A percentile compares a stretch with the other conserved stretches of the same genome.
These are phyloP conservation scores for Rhingia campestris DNA, from an alignment of 2,888 invertebrate species.

Conservation along the genomic window DNA sequence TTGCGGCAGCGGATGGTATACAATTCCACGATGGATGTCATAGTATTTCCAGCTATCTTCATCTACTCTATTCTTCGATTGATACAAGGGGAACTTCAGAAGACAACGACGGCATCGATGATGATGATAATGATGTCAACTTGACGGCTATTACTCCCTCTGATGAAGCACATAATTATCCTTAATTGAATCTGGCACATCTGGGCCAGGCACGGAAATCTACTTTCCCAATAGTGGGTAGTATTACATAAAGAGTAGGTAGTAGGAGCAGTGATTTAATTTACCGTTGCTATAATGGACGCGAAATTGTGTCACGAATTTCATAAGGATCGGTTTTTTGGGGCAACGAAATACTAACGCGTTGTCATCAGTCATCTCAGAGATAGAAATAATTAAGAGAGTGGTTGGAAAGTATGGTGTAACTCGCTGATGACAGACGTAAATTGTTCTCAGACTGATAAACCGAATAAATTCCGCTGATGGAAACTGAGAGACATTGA, in stretches of 20 bases:
- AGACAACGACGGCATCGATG: conserved; percentile 57
- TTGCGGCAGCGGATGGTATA: conserved; percentile 12
- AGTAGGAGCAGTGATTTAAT: conserved; percentile 44
- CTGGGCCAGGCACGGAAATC: conserved; percentile 59
- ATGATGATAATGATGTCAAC: conserved; percentile 66
- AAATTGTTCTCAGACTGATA: not conserved
- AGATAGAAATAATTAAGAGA: not conserved
- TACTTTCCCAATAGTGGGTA: not conserved
- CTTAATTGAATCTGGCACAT: conserved; percentile 73
- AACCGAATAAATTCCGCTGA: conserved; percentile 16
- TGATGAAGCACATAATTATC: conserved; percentile 74
- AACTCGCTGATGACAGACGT: conserved; percentile 13
- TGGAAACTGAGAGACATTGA: conserved; percentile 49
- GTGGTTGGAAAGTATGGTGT: conserved; percentile 1
- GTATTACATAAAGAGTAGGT: not conserved
- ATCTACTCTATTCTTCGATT: conserved; percentile 2
- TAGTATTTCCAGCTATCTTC: conserved; percentile 61
- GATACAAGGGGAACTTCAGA: conserved; percentile 50
- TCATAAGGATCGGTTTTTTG: conserved; percentile 18
- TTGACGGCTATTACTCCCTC: conserved; percentile 73
- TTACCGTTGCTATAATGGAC: conserved; percentile 46
- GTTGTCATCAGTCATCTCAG: conserved; percentile 24
- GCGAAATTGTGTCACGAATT: conserved; percentile 53
- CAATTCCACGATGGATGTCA: conserved; percentile 61
- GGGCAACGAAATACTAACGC: not conserved